These are phyloP conservation scores for Urechis unicinctus DNA, from an alignment of 2,888 invertebrate genomes.

Conservation along the genomic window DNA sequence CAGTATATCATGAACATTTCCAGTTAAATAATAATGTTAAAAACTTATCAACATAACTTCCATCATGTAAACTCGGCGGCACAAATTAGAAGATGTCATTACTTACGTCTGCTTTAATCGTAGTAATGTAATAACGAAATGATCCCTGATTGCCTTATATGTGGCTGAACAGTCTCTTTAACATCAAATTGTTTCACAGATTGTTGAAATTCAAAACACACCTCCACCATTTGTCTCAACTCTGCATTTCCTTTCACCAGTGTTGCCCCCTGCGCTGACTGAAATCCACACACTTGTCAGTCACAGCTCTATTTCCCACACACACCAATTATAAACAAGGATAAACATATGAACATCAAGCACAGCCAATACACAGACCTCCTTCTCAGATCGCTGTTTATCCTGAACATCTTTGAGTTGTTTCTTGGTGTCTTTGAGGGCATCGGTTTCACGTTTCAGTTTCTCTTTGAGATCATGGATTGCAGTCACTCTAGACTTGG, in stretches of 20 bases:
- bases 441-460: conserved; percentile 36
- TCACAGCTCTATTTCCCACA: background rate
- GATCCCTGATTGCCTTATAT: too few species aligned
- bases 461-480: conserved; percentile 42
- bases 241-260: conserved; percentile 39
- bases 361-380: conserved; percentile 21
- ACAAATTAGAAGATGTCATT: too few species aligned
- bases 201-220: conserved; percentile 19
- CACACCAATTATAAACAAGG: background rate
- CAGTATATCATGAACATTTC: too few species aligned
- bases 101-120: too few species aligned
- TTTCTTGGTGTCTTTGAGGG: conserved; percentile 32
- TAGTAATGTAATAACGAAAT: too few species aligned
- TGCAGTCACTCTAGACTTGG: conserved; percentile 34
- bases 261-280: conserved; percentile 33
- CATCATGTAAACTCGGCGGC: too few species aligned
- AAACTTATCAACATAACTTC: too few species aligned
- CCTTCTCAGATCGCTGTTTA: conserved; percentile 34
- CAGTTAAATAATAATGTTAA: too few species aligned
- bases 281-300: too few species aligned
- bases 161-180: too few species aligned
- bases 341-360: background rate
- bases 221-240: conserved; percentile 40
- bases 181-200: too few species aligned
- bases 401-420: conserved; percentile 35